Conservation (phyloP, 2,888 invertebrate genomes). For the Tineola bisselliella region DNA sequence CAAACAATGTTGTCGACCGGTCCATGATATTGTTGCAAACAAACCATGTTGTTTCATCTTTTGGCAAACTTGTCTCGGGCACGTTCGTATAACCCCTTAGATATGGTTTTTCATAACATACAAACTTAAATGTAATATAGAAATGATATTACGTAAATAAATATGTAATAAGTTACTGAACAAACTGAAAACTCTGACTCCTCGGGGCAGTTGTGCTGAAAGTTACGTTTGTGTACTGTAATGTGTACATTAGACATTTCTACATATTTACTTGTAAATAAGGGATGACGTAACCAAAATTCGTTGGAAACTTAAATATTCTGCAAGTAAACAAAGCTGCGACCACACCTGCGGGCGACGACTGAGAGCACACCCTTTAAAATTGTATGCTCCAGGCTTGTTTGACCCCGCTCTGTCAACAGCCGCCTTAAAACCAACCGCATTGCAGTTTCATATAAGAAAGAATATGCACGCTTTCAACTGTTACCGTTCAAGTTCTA, state of each 20-base stretch:
- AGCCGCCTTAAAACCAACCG: conserved; percentile 20
- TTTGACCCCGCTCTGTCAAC: conserved; percentile 44
- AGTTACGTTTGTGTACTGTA: not conserved
- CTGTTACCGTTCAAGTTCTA: not conserved
- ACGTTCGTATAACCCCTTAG: not conserved
- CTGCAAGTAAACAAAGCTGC: conserved; percentile 14
- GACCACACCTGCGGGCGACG: conserved; percentile 17
- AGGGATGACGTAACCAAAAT: conserved; percentile 13
- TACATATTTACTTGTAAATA: conserved; percentile 6
- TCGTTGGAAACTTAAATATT: conserved; percentile 14
- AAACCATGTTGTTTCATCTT: not conserved
- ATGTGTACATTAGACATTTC: not conserved
- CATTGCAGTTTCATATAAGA: conserved; percentile 34
- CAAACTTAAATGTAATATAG: not conserved
- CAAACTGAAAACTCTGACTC: not conserved
- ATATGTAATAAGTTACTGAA: not conserved
- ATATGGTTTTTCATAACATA: not conserved
- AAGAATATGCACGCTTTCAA: conserved; percentile 16
- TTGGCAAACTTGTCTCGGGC: not conserved
- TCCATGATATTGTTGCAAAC: not conserved
- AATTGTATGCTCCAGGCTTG: conserved; percentile 47
- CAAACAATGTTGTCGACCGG: conserved; percentile 58
- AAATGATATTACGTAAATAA: not conserved
- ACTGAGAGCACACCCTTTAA: conserved; percentile 41
- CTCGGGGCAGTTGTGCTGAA: not conserved